Conservation (phyloP, 2,113 vertebrate genomes). For the Cochlearius cochlearius region DNA sequence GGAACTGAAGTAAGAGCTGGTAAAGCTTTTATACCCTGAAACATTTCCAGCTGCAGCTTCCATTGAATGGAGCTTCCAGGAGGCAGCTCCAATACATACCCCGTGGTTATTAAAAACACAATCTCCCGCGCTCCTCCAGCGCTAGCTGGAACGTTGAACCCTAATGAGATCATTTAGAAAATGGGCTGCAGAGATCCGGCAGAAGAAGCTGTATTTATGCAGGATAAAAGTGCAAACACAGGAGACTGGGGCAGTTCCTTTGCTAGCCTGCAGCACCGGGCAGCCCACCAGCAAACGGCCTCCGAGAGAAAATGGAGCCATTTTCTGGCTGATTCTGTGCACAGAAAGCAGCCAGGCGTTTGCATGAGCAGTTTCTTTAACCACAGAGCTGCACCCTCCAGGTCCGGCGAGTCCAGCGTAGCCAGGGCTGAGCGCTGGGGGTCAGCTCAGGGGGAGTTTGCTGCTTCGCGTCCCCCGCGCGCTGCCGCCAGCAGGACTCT, state of each 20-base stretch:
- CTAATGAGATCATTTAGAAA: conserved; percentile 40
- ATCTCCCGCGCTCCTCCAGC: not conserved
- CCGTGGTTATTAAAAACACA: conserved; percentile 25
- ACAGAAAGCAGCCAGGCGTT: not conserved
- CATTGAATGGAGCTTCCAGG: conserved; percentile 45
- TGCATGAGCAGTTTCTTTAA: not conserved
- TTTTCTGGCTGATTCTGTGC: not conserved
- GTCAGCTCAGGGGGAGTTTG: not conserved
- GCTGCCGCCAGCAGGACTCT: not conserved
- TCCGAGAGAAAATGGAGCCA: not conserved
- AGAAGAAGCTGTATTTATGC: not conserved
- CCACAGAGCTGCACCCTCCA: not conserved
- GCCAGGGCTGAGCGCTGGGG: not conserved
- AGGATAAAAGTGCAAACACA: not conserved
- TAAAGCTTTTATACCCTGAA: conserved; percentile 37
- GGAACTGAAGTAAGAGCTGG: not conserved
- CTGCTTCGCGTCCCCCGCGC: not conserved
- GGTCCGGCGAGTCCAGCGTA: not conserved
- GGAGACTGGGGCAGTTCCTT: not conserved
- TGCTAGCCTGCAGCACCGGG: not conserved
- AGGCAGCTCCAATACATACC: conserved; percentile 22
- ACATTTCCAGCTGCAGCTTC: conserved; percentile 49
- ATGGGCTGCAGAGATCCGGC: conserved; percentile 20
- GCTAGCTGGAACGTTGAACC: not conserved
- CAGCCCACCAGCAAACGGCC: not conserved